A percentile compares a stretch with the other conserved stretches of the same genome.
Evolutionary conservation across 2,113 vertebrate genomes (phyloP).

Genomic region (Perca schrenkii): DNA sequence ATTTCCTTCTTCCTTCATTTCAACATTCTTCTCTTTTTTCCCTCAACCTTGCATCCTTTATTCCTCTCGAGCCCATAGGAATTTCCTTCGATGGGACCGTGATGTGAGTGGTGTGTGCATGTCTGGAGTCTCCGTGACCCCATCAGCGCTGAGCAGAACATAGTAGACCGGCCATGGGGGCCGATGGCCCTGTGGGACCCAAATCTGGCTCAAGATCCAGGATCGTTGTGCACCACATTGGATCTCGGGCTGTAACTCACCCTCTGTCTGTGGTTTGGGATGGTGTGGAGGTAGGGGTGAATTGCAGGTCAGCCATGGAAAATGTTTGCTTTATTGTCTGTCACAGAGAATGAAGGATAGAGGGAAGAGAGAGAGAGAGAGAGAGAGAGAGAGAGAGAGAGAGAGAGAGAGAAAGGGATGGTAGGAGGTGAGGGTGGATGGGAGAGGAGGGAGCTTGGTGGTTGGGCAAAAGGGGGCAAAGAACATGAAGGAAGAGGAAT

Average conservation of each 20-base stretch:
- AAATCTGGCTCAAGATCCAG: slow-evolving; percentile 51
- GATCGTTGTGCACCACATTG: slow-evolving; percentile 41
- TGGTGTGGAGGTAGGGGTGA: slow-evolving; percentile 79
- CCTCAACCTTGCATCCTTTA: slow-evolving; percentile 24
- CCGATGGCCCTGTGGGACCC: slow-evolving; percentile 55
- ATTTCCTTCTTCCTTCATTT: slow-evolving; percentile 51
- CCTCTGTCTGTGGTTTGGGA: slow-evolving; percentile 71
- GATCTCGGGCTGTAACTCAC: slow-evolving; percentile 77
- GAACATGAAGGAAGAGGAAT: slow-evolving; percentile 14
- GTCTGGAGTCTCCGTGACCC: slow-evolving; percentile 70
- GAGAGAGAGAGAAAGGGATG: slow-evolving; percentile 36
- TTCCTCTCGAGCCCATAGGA: slow-evolving; percentile 38
- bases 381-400: slow-evolving; percentile 9
- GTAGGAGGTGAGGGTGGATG: slow-evolving; percentile 26
- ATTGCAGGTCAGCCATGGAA: slow-evolving; percentile 80
- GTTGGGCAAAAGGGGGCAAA: slow-evolving; percentile 26
- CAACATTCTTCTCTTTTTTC: slow-evolving; percentile 24
- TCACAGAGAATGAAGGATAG: slow-evolving; percentile 67
- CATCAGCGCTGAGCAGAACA: slow-evolving; percentile 36
- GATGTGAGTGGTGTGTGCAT: slow-evolving; percentile 48
- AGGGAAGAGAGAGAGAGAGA: slow-evolving; percentile 26
- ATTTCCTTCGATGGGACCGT: slow-evolving; percentile 45
- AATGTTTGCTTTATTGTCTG: slow-evolving; percentile 72
- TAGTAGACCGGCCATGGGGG: slow-evolving; percentile 28
- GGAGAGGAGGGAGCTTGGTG: slow-evolving; percentile 11